Conservation (phyloP, 2,797 vertebrate species). For the Miichthys miiuy region DNA sequence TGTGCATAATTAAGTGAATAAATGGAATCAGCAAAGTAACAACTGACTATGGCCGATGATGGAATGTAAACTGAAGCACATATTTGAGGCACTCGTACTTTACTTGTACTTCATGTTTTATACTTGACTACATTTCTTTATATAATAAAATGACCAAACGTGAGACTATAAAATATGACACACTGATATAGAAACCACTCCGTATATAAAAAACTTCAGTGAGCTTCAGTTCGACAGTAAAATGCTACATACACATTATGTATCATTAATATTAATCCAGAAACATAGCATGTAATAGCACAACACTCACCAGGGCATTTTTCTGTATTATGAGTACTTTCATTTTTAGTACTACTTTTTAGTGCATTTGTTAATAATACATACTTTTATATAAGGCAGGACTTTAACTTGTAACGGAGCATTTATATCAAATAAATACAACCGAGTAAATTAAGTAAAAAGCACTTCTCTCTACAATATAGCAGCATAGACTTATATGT, state of each 20-base stretch:
- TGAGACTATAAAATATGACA: neutral
- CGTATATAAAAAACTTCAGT: neutral
- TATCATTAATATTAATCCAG: neutral
- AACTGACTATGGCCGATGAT: neutral
- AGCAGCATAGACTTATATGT: neutral
- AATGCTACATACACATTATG: neutral
- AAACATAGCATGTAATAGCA: neutral
- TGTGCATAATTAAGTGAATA: neutral
- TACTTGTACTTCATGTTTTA: neutral
- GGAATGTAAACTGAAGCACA: neutral
- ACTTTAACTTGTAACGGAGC: neutral
- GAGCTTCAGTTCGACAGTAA: neutral
- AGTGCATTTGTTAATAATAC: neutral
- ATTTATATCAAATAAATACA: neutral
- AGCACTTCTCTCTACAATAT: no score
- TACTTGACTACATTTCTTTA: constrained; percentile 5
- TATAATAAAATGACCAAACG: neutral
- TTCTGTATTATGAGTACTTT: neutral
- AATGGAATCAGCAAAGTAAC: neutral
- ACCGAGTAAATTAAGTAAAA: no score
- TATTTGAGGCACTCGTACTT: neutral
- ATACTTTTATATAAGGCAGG: neutral
- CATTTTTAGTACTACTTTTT: neutral
- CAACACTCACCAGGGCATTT: neutral
- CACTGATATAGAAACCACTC: neutral